Evolutionary conservation across 2,113 vertebrate species (phyloP), one percentile per base, ranked within the genome.

Genomic region (Calyptomena viridis): DNA sequence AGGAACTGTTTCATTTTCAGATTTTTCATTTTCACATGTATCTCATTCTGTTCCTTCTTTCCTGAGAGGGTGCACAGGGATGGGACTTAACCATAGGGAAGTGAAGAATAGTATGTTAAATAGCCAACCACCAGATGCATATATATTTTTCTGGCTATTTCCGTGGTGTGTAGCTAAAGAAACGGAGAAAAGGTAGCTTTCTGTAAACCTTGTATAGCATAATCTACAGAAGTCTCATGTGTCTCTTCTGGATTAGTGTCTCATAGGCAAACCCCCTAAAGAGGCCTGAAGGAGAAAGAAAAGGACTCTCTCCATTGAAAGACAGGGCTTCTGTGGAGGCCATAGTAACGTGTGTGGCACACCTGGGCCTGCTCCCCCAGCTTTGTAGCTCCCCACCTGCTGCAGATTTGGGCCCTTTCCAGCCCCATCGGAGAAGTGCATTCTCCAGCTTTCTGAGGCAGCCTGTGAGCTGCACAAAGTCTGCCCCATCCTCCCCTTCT

Each of bases 1-100:
- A 89, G 37, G 86, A 97, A 80, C 25, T 11, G 39, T 87, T 91
- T 93, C 12, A 83, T 97, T 97, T 96, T 90, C 87, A 76, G 87
- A n/a, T n/a, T n/a, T n/a, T n/a, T n/a, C n/a, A n/a, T n/a, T n/a
- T n/a, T n/a, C 40, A 89, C 88, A 86, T 75, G 47, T 33, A 9
- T 94, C 84, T 91, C 30, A 24, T 96, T 95, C 84, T 95, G 55
- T 89, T 94, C 44, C 13, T 62, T 59, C 40, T 47, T 91, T 89
- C 58, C 77, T 95, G 89, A 73, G 72, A 96, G 74, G 86, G 47
- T 67, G 69, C 83, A 85, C 58, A 80, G 80, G 55, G 91, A 82
- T 63, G 84, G 79, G 81, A 49, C 27, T 92, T 84, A 40, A 39
- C 74, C 81, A 76, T 25, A 40, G 44, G 81, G 59, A 81, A 84